These are phyloP conservation scores for Plusia festucae DNA, from an alignment of 2,888 invertebrate genomes.

Conservation along the genomic window DNA sequence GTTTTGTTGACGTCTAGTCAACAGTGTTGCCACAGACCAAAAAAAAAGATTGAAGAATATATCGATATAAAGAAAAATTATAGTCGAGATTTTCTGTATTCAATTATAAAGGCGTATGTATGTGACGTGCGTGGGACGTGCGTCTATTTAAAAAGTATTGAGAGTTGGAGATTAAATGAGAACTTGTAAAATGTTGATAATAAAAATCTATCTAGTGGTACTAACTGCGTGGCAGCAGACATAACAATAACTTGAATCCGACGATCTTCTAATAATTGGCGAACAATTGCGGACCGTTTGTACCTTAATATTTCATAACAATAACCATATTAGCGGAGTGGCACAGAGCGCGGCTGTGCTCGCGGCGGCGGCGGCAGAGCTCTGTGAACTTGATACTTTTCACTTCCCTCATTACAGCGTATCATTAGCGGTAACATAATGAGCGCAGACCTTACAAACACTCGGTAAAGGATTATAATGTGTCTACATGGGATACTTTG, in stretches of 20 bases:
- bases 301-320: conserved; percentile 40
- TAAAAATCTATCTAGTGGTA: not conserved
- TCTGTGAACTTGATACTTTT: conserved; percentile 56
- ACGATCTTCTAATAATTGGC: conserved; percentile 6
- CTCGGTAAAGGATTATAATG: conserved; percentile 35
- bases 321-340: not conserved
- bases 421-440: conserved; percentile 56
- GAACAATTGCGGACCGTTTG: not conserved
- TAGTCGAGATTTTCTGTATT: not conserved
- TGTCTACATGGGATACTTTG: conserved; percentile 49
- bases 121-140: too few species aligned
- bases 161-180: not conserved
- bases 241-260: conserved; percentile 1
- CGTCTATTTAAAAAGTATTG: not conserved
- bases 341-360: conserved; percentile 22
- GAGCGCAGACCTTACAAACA: conserved; percentile 27
- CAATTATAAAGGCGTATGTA: not conserved
- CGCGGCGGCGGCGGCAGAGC: conserved; percentile 41
- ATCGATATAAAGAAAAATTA: not conserved
- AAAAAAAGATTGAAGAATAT: too few species aligned
- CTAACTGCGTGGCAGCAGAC: not conserved
- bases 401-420: conserved; percentile 48
- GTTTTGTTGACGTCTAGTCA: too few species aligned
- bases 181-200: not conserved
- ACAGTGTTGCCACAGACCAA: too few species aligned